Conservation (phyloP, 2,113 vertebrate genomes). For the Meriones unguiculatus region DNA sequence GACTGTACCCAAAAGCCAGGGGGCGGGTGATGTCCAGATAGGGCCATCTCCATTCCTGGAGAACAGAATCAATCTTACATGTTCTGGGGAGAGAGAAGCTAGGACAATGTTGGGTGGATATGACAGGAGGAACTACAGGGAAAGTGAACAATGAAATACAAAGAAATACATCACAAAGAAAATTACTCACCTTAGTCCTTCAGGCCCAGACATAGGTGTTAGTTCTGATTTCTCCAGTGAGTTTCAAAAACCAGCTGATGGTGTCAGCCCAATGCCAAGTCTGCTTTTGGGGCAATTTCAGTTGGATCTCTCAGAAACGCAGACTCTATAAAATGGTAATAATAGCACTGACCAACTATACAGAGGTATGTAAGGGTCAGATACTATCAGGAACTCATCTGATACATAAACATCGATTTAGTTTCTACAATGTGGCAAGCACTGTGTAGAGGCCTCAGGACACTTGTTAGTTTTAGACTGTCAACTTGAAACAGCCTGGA, state of each 20-base stretch:
- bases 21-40: neutral
- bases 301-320: neutral
- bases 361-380: neutral
- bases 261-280: neutral
- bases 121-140: neutral
- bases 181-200: neutral
- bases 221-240: constrained; percentile 58
- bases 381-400: neutral
- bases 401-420: neutral
- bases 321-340: neutral
- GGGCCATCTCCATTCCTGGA: neutral
- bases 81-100: neutral
- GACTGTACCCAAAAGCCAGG: neutral
- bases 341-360: neutral
- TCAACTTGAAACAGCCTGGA: neutral
- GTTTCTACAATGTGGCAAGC: neutral
- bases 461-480: neutral
- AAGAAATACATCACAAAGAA: constrained; percentile 46
- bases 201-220: neutral
- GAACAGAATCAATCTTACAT: neutral
- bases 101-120: neutral
- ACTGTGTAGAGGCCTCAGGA: neutral
- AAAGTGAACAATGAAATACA: constrained; percentile 19
- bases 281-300: constrained; percentile 12
- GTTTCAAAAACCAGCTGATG: constrained; percentile 45